Percentiles rank a stretch among this genome's conserved stretches.
phyloP scores from a whole-genome alignment of 2,888 invertebrate species.

The Cerceris rybyensis region DNA sequence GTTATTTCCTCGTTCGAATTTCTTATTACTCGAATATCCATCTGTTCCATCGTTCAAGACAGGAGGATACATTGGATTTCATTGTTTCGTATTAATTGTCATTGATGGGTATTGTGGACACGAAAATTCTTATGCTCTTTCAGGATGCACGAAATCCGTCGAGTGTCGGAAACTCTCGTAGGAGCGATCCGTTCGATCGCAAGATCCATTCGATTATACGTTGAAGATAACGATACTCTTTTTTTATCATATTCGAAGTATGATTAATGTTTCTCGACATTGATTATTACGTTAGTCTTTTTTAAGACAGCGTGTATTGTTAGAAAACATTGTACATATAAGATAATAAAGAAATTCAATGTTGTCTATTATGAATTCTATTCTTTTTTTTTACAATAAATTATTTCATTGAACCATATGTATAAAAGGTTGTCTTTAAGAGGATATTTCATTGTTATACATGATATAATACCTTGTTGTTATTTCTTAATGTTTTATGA shows the following conservation, averaged over 20 bases:
- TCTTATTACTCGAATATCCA: constrained; percentile 1
- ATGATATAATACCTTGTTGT: too few relatives aligned
- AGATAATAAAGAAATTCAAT: not conserved
- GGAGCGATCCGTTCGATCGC: not conserved
- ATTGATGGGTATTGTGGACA: constrained; percentile 1
- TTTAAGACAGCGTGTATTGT: constrained; percentile 2
- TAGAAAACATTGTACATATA: not conserved
- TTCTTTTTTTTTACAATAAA: not conserved
- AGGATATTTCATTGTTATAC: not conserved
- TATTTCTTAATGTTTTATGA: too few relatives aligned
- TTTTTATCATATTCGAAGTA: not conserved
- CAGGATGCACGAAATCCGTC: constrained; percentile 4
- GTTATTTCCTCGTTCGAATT: constrained; percentile 61
- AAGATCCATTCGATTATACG: constrained; percentile 6
- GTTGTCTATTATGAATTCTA: not conserved
- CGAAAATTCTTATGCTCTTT: constrained; percentile 8
- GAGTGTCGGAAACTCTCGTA: not conserved
- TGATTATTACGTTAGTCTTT: not conserved
- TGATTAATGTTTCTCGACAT: constrained; percentile 3
- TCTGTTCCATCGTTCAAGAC: not conserved
- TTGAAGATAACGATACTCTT: not conserved
- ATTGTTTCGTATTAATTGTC: constrained; percentile 27
- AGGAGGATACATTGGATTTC: not conserved
- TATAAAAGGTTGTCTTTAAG: not conserved
- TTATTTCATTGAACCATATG: not conserved